Base-by-base conservation (phyloP, 1,140 invertebrate species). In the Scaptomyza hsui region DNA sequence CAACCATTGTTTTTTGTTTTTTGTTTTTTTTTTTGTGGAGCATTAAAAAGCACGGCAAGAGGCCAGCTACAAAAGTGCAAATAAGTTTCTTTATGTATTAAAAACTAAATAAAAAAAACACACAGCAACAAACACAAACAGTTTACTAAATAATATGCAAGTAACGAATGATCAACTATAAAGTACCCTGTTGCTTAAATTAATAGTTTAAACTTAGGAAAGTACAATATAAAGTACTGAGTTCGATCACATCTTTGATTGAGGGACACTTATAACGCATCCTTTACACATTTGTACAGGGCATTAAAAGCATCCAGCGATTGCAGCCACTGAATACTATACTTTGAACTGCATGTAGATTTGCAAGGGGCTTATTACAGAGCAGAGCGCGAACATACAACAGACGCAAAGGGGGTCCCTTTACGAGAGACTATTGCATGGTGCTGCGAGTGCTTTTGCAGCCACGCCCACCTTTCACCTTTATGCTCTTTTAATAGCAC, bases 401-500 rank as follows among this genome's bases (percentile, higher is more conserved):
- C 68, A 52, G 55, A 37, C 48, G 53, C 32, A 9, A 39, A 32
- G 19, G 49, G 41, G 53, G 67, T 52, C 65, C 78, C 81, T 76
- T 83, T 76, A 83, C 80, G 76, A 75, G 52, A 57, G 19, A 59
- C 26, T 55, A 29, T 61, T 49, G 53, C 24, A 35, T 56, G 1
- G 19, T 1, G 51, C 44, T 49, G 26, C 47, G 71, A 60, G 68
- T 48, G 61, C 48, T 63, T 62, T 35, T 29, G 26, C 29, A 15
- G 59, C 39, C 48, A 62, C 41, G 32, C 76, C 76, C 78, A 81
- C 77, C 71, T 81, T 74, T 69, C 67, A 85, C 79, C 62, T 88
- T 81, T 78, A 86, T 86, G 78, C 78, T 86, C 74, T 86, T 86
- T 86, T 88, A 88, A 88, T 86, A 81, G 81, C 78, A 77, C 70